Evolutionary conservation across 1,140 invertebrate genomes (phyloP), one percentile per base, ranked within the genome.

Genomic region (Bombus haemorrhoidalis): DNA sequence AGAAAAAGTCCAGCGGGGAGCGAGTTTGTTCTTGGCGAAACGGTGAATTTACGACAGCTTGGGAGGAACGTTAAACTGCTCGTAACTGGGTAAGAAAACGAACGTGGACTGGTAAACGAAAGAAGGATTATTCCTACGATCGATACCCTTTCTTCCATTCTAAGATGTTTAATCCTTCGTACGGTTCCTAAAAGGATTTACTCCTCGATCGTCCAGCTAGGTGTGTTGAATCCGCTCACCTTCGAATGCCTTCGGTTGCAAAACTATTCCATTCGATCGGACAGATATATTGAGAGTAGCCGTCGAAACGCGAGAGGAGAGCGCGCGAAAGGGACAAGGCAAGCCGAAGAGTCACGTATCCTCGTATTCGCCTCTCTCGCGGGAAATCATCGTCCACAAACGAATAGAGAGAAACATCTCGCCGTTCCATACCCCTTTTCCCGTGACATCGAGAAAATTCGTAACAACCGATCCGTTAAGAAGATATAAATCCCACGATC

Each of bases 301-400:
- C 28, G 10, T 43, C 32, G 53, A 37, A n/a, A 86, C 39, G 41
- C 15, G 22, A 72, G 53, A 77, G 41, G n/a, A 72, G 3, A 72
- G 43, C 47, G 5, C 8, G 41, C 57, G 83, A 71, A 87, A 74
- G 41, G n/a, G 75, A 39, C 28, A 37, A 77, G 62, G 39, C 28
- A 32, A 57, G 18, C 22, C 43, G n/a, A 34, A 39, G 39, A 25
- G 32, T 83, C 75, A 79, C 81, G 74, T 87, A 75, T 47, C 37
- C 28, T 77, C 28, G 15, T 62, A 62, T 77, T 64, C n/a, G 28
- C 25, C 71, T 13, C 72, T 53, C 87, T 88, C 86, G 80, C 69
- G 88, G 82, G 79, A 89, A 90, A 84, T 85, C 69, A 89, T 68
- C 64, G 47, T 25, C 62, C n/a, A 53, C 39, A 28, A 59, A 85